Evolutionary conservation across 2,888 invertebrate species (phyloP), one percentile per base, ranked within the genome.

Genomic region (Sinopyrophorus schimmeli): DNA sequence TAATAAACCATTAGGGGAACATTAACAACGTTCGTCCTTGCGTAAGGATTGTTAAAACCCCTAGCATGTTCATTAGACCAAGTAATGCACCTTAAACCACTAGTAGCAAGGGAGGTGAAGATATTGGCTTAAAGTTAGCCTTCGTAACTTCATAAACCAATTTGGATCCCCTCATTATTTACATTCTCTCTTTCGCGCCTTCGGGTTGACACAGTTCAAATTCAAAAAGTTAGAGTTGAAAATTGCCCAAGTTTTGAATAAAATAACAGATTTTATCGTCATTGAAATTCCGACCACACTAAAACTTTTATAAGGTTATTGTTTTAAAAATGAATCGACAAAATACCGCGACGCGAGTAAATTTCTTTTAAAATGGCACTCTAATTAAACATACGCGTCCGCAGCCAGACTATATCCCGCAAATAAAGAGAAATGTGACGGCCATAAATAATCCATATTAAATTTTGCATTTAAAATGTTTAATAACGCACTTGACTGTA

Each of bases 101-200:
- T 39, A 27, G 32, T 28, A 39, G 34, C 31, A 38, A 39, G 31
- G 35, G 31, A 34, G 32, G 49, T 34, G 11, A 28, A 44, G 38
- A 43, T 44, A 44, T 43, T 43, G 38, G 43, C 49, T 49, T 43
- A 49, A 48, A 27, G 43, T 32, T 38, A 30, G 42, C 43, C 43
- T 43, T 38, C 39, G 24, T 43, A 46, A 44, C 49, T 49, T 49
- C 49, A 49, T 49, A 49, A 49, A 42, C 43, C 49, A 49, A 49
- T 49, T 49, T 49, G 38, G 43, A 49, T 38, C 31, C 38, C 48
- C 39, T 46, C 43, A 43, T 49, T 49, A 49, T 49, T 49, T 49
- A 42, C 43, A 34, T 44, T 49, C 38, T 39, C 43, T 31, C 49
- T 49, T 49, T 49, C 38, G 20, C 43, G 37, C 39, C 43, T 42